Conservation (phyloP, 2,888 invertebrate species). For the Drosophila longiperda region DNA sequence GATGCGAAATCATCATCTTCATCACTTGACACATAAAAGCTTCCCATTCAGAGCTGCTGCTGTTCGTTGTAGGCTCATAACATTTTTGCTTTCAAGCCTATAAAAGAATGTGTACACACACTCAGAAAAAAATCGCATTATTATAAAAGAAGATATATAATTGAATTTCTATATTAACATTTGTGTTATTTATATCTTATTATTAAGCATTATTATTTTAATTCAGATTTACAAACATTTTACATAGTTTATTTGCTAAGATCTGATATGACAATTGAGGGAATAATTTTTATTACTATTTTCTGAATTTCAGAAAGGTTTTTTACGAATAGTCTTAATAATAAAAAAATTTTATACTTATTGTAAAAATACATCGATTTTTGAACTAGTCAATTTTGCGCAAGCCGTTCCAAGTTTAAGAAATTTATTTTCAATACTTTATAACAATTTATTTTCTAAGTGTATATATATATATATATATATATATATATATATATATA, state of each 20-base stretch:
- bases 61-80: conserved; percentile 5
- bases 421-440: not conserved
- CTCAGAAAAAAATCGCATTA: not conserved
- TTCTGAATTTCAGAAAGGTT: not conserved
- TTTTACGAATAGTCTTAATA: not conserved
- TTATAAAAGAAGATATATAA: not conserved
- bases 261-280: too few relatives aligned
- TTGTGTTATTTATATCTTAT: not conserved
- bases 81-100: conserved; percentile 2
- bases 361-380: not conserved
- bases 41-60: not conserved
- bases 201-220: not conserved
- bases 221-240: too few relatives aligned
- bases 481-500: not conserved
- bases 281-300: not conserved
- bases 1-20: conserved; percentile 15
- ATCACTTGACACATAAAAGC: conserved; percentile 47
- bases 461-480: not conserved
- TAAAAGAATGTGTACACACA: not conserved
- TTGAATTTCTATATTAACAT: too few relatives aligned
- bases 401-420: not conserved
- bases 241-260: too few relatives aligned
- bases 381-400: not conserved
- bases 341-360: not conserved
- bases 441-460: not conserved